Conservation (phyloP, 1,140 invertebrate genomes). For the Zaprionus camerounensis region DNA sequence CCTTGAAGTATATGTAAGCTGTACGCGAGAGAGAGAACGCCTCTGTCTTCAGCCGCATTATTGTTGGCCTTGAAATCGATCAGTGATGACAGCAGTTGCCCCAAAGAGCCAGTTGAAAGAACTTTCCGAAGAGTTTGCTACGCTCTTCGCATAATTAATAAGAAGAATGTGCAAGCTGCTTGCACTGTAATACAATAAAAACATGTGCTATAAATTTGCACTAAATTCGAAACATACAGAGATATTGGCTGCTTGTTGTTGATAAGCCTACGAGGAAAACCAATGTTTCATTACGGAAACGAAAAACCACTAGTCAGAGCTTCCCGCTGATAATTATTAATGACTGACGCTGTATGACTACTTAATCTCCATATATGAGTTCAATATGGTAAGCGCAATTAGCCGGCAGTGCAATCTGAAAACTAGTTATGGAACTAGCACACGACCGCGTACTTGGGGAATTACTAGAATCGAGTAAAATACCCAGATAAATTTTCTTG, state of each 20-base stretch:
- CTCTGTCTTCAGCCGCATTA: neutral
- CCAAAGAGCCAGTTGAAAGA: conserved; percentile 32
- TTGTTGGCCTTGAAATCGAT: neutral
- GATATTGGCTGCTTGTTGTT: neutral
- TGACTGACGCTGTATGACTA: neutral
- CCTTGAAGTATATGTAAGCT: too few species aligned
- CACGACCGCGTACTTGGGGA: conserved; percentile 2
- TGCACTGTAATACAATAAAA: conserved; percentile 25
- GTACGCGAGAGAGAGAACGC: too few species aligned
- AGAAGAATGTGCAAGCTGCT: neutral
- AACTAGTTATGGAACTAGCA: conserved; percentile 1
- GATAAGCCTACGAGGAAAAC: neutral
- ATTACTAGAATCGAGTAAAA: neutral
- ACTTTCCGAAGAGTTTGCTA: conserved; percentile 1
- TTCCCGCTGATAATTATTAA: neutral
- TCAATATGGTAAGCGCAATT: neutral
- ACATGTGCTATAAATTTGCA: conserved; percentile 5
- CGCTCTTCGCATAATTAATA: neutral
- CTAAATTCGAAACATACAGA: conserved; percentile 11
- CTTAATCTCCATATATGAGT: neutral
- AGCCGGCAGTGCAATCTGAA: neutral
- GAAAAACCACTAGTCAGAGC: neutral
- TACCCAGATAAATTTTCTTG: neutral
- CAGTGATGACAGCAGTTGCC: neutral
- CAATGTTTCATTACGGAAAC: neutral